A percentile compares a stretch with the other conserved stretches of the same genome.
Evolutionary conservation across 2,113 vertebrate genomes (phyloP).

Genomic region (Phycodurus eques): DNA sequence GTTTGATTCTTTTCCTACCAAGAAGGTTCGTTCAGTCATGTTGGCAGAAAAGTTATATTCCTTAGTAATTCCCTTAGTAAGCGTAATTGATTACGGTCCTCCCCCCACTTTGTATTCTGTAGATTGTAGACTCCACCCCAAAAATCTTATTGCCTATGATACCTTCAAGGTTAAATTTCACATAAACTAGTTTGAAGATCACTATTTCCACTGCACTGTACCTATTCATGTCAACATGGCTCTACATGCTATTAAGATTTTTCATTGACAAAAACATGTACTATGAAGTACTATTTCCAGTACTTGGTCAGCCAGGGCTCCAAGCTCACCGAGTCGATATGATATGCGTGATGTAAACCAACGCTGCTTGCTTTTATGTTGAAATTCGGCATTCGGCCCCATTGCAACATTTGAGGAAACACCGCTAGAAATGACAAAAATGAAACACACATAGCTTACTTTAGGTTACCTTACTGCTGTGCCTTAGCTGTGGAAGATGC

Average conservation of each 20-base stretch:
- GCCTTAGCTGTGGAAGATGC: background rate
- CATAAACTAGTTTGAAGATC: background rate
- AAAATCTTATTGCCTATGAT: background rate
- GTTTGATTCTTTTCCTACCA: conserved; percentile 78
- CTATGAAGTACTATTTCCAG: background rate
- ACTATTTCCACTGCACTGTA: background rate
- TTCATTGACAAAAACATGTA: background rate
- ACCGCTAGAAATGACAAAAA: background rate
- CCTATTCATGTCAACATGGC: background rate
- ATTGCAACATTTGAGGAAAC: background rate
- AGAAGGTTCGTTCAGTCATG: conserved; percentile 80
- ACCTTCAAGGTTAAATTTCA: background rate
- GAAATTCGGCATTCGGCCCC: background rate
- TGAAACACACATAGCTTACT: background rate
- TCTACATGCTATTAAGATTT: background rate
- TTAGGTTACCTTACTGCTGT: background rate
- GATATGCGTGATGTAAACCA: background rate
- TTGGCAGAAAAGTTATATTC: conserved; percentile 4
- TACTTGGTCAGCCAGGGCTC: background rate
- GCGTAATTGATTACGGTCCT: background rate
- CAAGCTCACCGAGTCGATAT: background rate
- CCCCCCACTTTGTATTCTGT: background rate
- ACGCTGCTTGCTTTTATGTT: no score
- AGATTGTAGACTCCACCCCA: background rate
- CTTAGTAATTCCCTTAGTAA: background rate